Evolutionary conservation across 2,797 vertebrate genomes (phyloP).

Genomic region (Poecile montanus): DNA sequence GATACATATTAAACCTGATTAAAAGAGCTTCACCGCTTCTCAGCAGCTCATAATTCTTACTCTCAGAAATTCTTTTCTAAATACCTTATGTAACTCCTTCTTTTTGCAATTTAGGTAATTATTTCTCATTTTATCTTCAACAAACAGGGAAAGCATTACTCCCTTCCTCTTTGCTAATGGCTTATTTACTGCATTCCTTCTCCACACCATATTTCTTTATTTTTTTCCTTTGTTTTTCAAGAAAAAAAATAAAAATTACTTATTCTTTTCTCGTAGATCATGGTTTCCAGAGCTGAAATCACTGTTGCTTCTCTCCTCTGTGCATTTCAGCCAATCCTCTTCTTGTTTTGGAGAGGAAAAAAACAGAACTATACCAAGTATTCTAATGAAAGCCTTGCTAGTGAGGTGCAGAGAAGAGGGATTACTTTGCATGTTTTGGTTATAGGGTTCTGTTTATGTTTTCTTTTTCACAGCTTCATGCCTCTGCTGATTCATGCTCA

Average conservation of each 20-base stretch:
- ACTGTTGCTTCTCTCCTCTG: rapidly evolving
- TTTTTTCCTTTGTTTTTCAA: background rate
- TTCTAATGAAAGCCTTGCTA: background rate
- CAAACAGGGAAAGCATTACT: background rate
- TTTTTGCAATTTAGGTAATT: background rate
- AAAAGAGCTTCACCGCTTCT: background rate
- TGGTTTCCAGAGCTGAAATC: background rate
- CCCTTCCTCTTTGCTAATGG: background rate
- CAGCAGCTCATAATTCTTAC: background rate
- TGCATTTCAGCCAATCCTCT: background rate
- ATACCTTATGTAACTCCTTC: background rate
- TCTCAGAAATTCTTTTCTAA: background rate
- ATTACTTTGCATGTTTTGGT: background rate
- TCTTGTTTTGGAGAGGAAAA: background rate
- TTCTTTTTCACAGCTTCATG: background rate
- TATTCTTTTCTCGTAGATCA: background rate
- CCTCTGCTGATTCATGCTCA: background rate
- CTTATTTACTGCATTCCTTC: background rate
- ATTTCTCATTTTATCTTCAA: background rate
- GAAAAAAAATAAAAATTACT: background rate
- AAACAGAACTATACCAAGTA: background rate
- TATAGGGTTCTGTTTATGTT: rapidly evolving
- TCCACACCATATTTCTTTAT: background rate
- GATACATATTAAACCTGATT: background rate
- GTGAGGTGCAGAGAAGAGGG: background rate